phyloP scores from a whole-genome alignment of 2,888 invertebrate genomes.

The Chalcis sispes region DNA sequence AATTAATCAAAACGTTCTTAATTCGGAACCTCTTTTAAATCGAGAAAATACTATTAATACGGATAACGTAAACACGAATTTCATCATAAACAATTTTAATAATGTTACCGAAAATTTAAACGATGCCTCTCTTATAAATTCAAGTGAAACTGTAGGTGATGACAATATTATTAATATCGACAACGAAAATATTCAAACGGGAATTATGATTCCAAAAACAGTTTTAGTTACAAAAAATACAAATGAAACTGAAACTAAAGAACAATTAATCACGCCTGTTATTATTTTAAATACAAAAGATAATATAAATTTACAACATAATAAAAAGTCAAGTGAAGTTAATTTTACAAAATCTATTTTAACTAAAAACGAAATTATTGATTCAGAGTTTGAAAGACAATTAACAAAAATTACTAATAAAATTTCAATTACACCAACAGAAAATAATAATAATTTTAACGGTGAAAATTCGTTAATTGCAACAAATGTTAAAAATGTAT shows the following conservation, averaged over 20 bases:
- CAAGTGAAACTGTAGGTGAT: background rate
- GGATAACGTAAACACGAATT: constrained; percentile 7
- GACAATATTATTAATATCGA: background rate
- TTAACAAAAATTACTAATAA: no score
- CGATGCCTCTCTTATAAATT: background rate
- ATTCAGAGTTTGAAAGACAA: background rate
- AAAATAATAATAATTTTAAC: constrained; percentile 1
- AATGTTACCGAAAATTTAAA: no score
- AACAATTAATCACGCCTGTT: background rate
- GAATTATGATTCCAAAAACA: background rate
- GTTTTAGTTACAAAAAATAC: background rate
- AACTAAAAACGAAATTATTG: background rate
- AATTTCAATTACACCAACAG: no score
- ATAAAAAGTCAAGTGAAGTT: no score
- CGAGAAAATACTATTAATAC: constrained; percentile 17
- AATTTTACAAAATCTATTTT: background rate
- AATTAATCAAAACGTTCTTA: no score
- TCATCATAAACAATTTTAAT: background rate
- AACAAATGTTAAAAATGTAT: no score
- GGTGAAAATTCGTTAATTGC: background rate
- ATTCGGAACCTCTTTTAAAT: no score
- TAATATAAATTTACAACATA: background rate
- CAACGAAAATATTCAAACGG: background rate
- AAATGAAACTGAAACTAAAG: background rate
- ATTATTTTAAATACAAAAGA: background rate